Percentiles rank a stretch among this genome's conserved stretches.
Conservation (phyloP, 2,797 vertebrate genomes). For the Microchirus variegatus region DNA sequence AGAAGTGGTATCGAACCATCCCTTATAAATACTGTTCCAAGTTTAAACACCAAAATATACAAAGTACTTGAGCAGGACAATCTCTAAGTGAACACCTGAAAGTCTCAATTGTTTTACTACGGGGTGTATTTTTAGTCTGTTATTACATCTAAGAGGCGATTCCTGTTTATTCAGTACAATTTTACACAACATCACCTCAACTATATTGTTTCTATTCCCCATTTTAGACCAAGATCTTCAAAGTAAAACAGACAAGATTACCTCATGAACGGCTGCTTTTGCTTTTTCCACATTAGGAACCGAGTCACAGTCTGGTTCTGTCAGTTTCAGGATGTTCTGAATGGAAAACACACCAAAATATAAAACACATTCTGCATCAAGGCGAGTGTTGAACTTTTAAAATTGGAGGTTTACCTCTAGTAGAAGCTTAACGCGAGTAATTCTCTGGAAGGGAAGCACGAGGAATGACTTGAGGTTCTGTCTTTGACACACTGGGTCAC, state of each 20-base stretch:
- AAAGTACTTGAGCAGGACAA: no score
- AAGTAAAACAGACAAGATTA: slow-evolving; percentile 28
- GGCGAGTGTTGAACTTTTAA: neutral
- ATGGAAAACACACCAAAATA: slow-evolving; percentile 15
- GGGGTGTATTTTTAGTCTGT: no score
- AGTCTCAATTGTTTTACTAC: no score
- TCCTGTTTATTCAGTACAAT: no score
- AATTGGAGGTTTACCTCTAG: slow-evolving; percentile 76
- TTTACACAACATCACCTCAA: no score
- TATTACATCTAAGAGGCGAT: no score
- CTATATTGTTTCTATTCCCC: no score
- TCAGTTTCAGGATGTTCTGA: slow-evolving; percentile 80
- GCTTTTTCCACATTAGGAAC: slow-evolving; percentile 64
- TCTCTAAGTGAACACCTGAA: no score
- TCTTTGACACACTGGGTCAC: slow-evolving; percentile 79
- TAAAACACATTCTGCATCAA: neutral
- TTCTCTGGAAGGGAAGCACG: slow-evolving; percentile 86
- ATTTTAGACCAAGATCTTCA: no score
- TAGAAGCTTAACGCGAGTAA: slow-evolving; percentile 83
- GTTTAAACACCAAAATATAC: no score
- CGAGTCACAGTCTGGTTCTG: slow-evolving; percentile 39
- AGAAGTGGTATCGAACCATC: no score
- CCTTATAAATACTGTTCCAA: no score
- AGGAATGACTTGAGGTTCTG: slow-evolving; percentile 85
- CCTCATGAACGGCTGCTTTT: slow-evolving; percentile 75